Evolutionary conservation across 2,113 vertebrate species (phyloP).

Genomic region (Dicerorhinus sumatrensis): DNA sequence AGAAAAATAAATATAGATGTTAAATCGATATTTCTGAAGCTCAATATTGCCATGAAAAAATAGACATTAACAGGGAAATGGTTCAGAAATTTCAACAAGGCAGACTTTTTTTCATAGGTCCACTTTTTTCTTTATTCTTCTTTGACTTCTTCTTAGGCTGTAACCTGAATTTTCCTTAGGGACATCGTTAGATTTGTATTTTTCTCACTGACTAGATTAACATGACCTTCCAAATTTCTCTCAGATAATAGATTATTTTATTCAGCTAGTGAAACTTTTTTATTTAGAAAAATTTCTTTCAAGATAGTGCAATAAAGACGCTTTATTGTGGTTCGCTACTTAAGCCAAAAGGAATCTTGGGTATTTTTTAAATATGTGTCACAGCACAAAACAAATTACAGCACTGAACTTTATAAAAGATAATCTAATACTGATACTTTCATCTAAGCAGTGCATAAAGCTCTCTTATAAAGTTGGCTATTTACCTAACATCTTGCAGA

Average conservation of each 20-base stretch:
- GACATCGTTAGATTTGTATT: background rate
- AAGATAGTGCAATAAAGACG: background rate
- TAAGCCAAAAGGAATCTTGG: background rate
- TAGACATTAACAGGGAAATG: background rate
- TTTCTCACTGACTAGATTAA: slow-evolving; percentile 37
- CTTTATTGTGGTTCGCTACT: background rate
- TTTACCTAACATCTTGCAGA: background rate
- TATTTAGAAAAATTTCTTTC: background rate
- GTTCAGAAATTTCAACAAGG: background rate
- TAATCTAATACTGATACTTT: background rate
- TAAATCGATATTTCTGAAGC: background rate
- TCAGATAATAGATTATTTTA: slow-evolving; percentile 26
- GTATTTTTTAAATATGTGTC: background rate
- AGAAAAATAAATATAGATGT: background rate
- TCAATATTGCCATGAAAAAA: background rate
- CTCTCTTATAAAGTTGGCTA: background rate
- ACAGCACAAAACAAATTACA: background rate
- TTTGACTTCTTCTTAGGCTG: background rate
- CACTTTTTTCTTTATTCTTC: background rate
- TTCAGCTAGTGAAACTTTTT: background rate
- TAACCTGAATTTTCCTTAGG: background rate
- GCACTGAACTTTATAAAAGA: background rate
- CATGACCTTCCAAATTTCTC: background rate
- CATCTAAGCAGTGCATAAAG: background rate
- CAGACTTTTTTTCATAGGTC: background rate